Evolutionary conservation across 2,113 vertebrate genomes (phyloP), one percentile per base, ranked within the genome.

Genomic region (Tylochromis polylepis): DNA sequence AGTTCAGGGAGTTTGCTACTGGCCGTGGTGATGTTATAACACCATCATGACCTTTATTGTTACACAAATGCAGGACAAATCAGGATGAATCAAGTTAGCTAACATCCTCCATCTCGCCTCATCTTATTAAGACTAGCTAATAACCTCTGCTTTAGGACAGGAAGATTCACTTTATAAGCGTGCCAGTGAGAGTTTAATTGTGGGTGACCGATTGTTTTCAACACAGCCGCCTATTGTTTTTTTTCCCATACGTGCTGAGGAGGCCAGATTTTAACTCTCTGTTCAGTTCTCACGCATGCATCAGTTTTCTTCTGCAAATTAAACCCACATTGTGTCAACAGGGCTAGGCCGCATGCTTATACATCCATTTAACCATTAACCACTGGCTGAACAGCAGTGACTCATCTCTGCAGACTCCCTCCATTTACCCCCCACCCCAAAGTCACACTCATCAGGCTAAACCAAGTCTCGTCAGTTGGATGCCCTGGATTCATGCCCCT

Each of bases 381-480:
- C 92, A 93, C 82, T 31, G 81, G 86, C 91, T 90, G 88, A 92
- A 92, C 89, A 92, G 86, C 88, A 92, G 89, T 93, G 93, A 95
- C 90, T 95, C 94, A 93, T 94, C 85, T 84, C 80, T 89, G 49
- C 46, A 38, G 36, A 80, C 84, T 79, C 75, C 84, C 62, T 79
- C 78, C 57, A 36, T 80, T 62, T 65, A 65, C 11, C 18, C 2
- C 53, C 57, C 58, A 3, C 87, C 85, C 81, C 41, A 84, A 92
- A 93, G 91, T 89, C 90, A 89, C 88, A 93, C 92, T 92, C 91
- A 93, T 94, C 93, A 78, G 87, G 83, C 87, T 95, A 91, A 94
- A 94, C 91, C 89, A 91, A 94, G 91, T 92, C 94, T 95, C 93
- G 90, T 95, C 94, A 93, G 91, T 88, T 79, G 85, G 91, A 93